Percentiles rank a stretch among this genome's conserved stretches.
phyloP scores from a whole-genome alignment of 2,113 vertebrate species.

The Psephotus haematonotus region DNA sequence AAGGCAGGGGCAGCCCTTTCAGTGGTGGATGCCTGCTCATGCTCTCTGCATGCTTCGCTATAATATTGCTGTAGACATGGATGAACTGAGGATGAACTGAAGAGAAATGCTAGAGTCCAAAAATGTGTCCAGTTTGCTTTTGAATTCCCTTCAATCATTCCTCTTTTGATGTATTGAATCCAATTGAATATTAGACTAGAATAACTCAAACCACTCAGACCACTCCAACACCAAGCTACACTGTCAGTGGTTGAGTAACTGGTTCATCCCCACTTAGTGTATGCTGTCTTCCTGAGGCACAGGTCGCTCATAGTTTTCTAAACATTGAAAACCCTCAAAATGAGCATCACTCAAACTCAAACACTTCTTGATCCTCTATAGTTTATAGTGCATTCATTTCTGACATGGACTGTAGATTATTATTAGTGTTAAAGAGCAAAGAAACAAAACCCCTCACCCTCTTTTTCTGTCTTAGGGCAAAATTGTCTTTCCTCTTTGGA shows the following conservation, averaged over 20 bases:
- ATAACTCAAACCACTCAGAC: not conserved
- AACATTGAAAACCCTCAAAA: not conserved
- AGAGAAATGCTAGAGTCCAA: not conserved
- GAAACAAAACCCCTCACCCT: not conserved
- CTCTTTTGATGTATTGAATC: not conserved
- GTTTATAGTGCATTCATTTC: not conserved
- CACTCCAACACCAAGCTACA: not conserved
- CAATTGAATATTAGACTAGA: not conserved
- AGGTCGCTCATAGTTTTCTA: not conserved
- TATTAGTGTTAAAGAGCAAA: not conserved
- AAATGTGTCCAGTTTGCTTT: not conserved
- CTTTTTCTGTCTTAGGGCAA: not conserved
- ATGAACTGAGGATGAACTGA: not conserved
- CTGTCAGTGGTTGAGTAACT: rapidly evolving
- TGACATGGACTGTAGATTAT: not conserved
- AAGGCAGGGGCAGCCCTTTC: not conserved
- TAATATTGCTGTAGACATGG: too few relatives aligned
- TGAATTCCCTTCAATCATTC: not conserved
- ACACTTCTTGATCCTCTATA: not conserved
- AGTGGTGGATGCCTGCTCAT: not conserved
- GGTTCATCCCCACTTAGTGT: rapidly evolving
- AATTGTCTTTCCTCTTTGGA: not conserved
- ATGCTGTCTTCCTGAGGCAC: rapidly evolving
- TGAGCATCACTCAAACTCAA: not conserved
- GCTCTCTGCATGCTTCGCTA: rapidly evolving